Percentiles rank a stretch among this genome's conserved stretches.
Evolutionary conservation across 2,797 vertebrate genomes (phyloP).

Genomic region (Mormyrops attenuatus): DNA sequence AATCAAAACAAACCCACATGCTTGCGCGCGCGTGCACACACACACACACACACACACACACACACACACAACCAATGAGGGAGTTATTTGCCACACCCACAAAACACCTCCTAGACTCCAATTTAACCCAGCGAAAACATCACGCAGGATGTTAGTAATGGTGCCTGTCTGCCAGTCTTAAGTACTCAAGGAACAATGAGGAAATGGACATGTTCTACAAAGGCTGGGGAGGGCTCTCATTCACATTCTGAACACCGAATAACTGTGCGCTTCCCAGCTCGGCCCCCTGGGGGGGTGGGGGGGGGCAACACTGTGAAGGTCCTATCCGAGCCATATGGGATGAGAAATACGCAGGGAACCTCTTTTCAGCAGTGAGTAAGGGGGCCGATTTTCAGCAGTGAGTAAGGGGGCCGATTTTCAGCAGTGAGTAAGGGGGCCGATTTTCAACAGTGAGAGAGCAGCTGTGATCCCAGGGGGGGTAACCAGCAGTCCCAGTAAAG

Average conservation of each 20-base stretch:
- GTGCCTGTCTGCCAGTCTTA: neutral
- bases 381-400: neutral
- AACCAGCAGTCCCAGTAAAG: neutral
- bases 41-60: neutral
- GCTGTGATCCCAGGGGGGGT: no score
- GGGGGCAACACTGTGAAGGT: neutral
- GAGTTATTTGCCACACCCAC: neutral
- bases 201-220: neutral
- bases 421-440: neutral
- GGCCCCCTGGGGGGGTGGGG: neutral
- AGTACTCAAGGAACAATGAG: neutral
- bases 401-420: no score
- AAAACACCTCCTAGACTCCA: neutral
- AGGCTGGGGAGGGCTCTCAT: neutral
- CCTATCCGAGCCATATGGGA: neutral
- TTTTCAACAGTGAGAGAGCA: no score
- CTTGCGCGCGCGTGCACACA: rapidly evolving
- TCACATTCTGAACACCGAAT: neutral
- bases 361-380: neutral
- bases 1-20: neutral
- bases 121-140: neutral
- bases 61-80: neutral
- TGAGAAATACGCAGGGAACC: neutral
- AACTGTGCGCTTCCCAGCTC: neutral
- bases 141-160: neutral